phyloP scores from a whole-genome alignment of 1,140 invertebrate genomes.

The Trachymyrmex septentrionalis region DNA sequence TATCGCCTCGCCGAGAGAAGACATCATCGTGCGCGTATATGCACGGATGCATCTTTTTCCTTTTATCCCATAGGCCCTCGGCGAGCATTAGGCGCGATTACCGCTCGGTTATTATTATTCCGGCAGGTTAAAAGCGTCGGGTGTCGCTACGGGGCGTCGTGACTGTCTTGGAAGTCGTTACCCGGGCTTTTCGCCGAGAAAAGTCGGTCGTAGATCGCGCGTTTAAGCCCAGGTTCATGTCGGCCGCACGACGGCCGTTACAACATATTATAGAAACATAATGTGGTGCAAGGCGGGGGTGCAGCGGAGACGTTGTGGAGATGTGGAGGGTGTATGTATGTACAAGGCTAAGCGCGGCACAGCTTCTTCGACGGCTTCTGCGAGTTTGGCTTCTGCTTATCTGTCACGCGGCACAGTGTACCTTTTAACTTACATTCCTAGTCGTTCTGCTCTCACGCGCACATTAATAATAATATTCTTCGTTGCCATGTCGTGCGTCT shows the following conservation, averaged over 20 bases:
- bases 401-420: slow-evolving; percentile 72
- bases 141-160: slow-evolving; percentile 55
- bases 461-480: slow-evolving; percentile 74
- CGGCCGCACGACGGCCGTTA: slow-evolving; percentile 40
- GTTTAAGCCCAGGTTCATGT: slow-evolving; percentile 34
- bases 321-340: neutral
- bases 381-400: slow-evolving; percentile 73
- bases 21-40: neutral
- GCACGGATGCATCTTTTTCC: slow-evolving; percentile 1
- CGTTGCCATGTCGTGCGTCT: slow-evolving; percentile 50
- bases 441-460: slow-evolving; percentile 57
- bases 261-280: slow-evolving; percentile 70
- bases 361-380: slow-evolving; percentile 65
- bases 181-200: slow-evolving; percentile 57
- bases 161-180: slow-evolving; percentile 65
- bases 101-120: slow-evolving; percentile 64
- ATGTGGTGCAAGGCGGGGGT: slow-evolving; percentile 5
- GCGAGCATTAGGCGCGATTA: slow-evolving; percentile 58
- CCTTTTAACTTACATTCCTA: slow-evolving; percentile 67
- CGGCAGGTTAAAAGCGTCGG: slow-evolving; percentile 61
- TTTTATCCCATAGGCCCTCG: slow-evolving; percentile 25
- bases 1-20: neutral
- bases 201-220: slow-evolving; percentile 61
- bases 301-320: neutral
- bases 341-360: neutral